A percentile compares a stretch with the other conserved stretches of the same genome.
These are phyloP conservation scores for Neoascia interrupta DNA, from an alignment of 2,888 invertebrate genomes.

Conservation along the genomic window DNA sequence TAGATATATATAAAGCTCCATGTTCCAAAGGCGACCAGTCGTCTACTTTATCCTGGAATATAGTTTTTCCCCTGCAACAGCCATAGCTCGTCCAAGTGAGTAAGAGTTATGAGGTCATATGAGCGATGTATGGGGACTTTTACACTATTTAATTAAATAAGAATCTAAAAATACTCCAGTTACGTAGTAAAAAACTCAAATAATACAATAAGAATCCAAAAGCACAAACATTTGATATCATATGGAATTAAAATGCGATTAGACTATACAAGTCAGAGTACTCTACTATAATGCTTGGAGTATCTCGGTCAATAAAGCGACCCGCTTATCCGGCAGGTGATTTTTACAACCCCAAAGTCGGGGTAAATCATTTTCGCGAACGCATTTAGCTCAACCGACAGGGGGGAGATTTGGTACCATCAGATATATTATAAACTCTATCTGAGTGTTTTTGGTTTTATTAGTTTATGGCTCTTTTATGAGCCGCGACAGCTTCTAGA, in stretches of 20 bases:
- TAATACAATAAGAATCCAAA: background rate
- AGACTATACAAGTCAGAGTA: background rate
- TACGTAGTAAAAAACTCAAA: background rate
- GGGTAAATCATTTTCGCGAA: slow-evolving; percentile 34
- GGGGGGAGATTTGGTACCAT: background rate
- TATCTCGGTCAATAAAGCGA: slow-evolving; percentile 27
- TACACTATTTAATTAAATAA: background rate
- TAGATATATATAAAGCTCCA: background rate
- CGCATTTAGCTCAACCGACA: background rate
- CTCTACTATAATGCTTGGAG: no score
- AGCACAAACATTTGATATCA: background rate
- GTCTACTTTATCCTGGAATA: slow-evolving; percentile 30
- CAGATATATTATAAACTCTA: slow-evolving; percentile 35
- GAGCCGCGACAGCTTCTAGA: slow-evolving; percentile 2
- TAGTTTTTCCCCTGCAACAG: slow-evolving; percentile 12
- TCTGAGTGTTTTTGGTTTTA: slow-evolving; percentile 12
- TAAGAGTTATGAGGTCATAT: slow-evolving; percentile 28
- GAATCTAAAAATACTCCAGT: background rate
- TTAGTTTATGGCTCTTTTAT: slow-evolving; percentile 18
- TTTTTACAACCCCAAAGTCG: slow-evolving; percentile 24
- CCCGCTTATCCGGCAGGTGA: slow-evolving; percentile 41
- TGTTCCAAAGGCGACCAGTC: slow-evolving; percentile 10
- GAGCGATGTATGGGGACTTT: slow-evolving; percentile 1
- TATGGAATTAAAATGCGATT: slow-evolving; percentile 46
- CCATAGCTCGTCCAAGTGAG: background rate